Percentiles rank a stretch among this genome's conserved stretches.
Evolutionary conservation across 2,888 invertebrate species (phyloP).

Genomic region (Agrotis exclamationis): DNA sequence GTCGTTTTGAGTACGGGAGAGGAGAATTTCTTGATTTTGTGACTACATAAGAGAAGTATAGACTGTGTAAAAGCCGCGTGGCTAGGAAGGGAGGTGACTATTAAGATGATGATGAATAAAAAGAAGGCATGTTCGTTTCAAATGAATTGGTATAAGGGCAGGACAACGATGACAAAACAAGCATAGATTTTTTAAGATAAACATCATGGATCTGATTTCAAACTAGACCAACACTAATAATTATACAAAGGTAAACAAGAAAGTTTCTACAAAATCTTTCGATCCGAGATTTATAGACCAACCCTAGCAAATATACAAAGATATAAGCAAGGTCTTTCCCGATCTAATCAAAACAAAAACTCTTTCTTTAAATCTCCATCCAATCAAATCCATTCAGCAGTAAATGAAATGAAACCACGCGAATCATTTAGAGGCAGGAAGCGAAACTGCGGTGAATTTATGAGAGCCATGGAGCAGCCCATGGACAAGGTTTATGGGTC

Average conservation of each 20-base stretch:
- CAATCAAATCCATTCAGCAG: conserved; percentile 58
- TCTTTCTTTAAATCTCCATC: conserved; percentile 38
- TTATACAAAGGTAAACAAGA: neutral
- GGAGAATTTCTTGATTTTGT: conserved; percentile 3
- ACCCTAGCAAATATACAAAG: neutral
- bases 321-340: neutral
- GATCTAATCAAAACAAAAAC: conserved; percentile 28
- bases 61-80: neutral
- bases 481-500: conserved; percentile 77
- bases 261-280: neutral
- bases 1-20: neutral
- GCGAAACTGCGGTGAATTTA: conserved; percentile 68
- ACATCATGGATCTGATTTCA: neutral
- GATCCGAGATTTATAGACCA: neutral
- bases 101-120: neutral
- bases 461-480: conserved; percentile 67
- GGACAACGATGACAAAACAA: too few relatives aligned
- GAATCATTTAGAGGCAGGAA: conserved; percentile 63
- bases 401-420: conserved; percentile 70
- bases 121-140: neutral
- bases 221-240: neutral
- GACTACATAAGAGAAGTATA: neutral
- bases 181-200: neutral
- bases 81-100: neutral
- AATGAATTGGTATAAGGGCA: neutral